These are phyloP conservation scores for Hemicordylus capensis DNA, from an alignment of 2,113 vertebrate species.

Conservation along the genomic window DNA sequence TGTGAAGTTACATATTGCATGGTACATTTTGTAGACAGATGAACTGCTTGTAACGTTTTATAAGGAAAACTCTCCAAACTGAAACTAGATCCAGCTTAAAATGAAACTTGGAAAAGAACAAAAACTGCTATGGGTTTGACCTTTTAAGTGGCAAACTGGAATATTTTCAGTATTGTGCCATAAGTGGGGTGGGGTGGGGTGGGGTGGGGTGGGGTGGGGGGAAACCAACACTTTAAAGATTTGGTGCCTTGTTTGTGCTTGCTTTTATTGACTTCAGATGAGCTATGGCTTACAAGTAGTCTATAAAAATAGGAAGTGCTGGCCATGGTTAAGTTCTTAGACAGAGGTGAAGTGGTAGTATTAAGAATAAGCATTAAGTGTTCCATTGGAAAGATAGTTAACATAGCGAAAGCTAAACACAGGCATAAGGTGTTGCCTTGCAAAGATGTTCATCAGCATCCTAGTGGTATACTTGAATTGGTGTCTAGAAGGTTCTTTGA, in stretches of 20 bases:
- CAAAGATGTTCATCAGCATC: background rate
- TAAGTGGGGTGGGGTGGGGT: no score
- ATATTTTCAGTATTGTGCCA: background rate
- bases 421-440: background rate
- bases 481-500: background rate
- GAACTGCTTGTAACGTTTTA: slow-evolving; percentile 1
- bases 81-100: background rate
- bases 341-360: background rate
- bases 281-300: background rate
- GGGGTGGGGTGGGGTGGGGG: no score
- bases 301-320: slow-evolving; percentile 26
- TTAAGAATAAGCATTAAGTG: background rate
- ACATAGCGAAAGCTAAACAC: background rate
- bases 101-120: slow-evolving; percentile 10
- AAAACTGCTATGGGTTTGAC: background rate
- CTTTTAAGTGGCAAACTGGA: background rate
- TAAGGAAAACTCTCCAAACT: background rate
- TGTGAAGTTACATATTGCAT: slow-evolving; percentile 61
- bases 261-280: slow-evolving; percentile 9
- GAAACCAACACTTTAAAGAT: background rate
- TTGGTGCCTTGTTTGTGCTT: slow-evolving; percentile 36
- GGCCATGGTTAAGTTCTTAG: background rate
- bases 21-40: slow-evolving; percentile 27
- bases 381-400: background rate
- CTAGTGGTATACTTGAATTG: background rate